These are phyloP conservation scores for Urocolius indicus DNA, from an alignment of 2,113 vertebrate genomes.

Conservation along the genomic window DNA sequence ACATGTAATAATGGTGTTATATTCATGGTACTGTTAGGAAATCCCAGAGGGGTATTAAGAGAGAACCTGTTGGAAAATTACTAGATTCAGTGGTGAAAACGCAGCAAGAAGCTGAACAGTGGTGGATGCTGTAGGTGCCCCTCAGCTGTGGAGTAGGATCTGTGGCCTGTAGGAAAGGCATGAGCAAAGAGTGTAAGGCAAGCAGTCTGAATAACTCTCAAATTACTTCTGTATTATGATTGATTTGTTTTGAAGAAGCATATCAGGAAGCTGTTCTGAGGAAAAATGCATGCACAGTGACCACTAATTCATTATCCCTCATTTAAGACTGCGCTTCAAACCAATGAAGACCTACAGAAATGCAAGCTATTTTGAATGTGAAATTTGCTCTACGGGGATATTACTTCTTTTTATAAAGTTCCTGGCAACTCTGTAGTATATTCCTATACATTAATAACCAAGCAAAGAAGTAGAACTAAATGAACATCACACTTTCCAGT, in stretches of 20 bases:
- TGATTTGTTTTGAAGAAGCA: neutral
- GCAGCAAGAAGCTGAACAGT: neutral
- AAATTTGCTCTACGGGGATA: neutral
- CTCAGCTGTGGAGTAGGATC: neutral
- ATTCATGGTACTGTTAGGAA: neutral
- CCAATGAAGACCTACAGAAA: neutral
- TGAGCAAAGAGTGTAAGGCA: neutral
- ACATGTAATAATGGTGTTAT: neutral
- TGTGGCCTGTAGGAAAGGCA: neutral
- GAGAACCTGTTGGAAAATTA: neutral
- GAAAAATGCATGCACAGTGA: neutral
- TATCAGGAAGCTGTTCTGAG: neutral
- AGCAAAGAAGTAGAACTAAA: constrained; percentile 37
- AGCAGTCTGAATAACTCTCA: neutral
- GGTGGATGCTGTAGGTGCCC: neutral
- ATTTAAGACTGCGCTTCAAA: neutral
- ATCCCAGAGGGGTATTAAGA: neutral
- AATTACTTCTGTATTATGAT: neutral
- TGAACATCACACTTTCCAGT: neutral
- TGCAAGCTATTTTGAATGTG: neutral
- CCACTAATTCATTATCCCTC: neutral
- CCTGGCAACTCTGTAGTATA: neutral
- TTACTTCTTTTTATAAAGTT: constrained; percentile 1
- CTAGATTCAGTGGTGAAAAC: neutral
- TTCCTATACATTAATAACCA: constrained; percentile 30